Conservation (phyloP, 2,797 vertebrate genomes). For the Staurois parvus region DNA sequence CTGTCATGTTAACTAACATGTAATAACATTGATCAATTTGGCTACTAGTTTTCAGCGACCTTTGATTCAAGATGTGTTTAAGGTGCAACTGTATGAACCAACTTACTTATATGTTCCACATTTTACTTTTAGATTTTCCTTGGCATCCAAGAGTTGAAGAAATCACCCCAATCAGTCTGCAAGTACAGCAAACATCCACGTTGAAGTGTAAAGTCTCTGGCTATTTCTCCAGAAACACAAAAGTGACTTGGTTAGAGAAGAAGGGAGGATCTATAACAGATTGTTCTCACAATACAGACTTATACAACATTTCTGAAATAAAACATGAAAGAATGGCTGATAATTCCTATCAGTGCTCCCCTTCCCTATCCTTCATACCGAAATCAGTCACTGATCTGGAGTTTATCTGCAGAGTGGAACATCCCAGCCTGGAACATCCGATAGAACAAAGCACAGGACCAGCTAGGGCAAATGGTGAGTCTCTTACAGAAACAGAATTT, state of each 20-base stretch:
- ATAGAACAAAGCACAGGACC: slow-evolving; percentile 6
- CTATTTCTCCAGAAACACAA: background rate
- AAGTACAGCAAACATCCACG: background rate
- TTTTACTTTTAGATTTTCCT: slow-evolving; percentile 12
- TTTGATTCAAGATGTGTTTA: too few relatives aligned
- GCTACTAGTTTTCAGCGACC: too few relatives aligned
- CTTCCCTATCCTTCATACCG: background rate
- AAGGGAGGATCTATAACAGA: background rate
- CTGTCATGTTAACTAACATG: too few relatives aligned
- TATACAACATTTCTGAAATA: background rate
- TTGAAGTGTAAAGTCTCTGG: background rate
- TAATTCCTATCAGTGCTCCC: slow-evolving; percentile 1
- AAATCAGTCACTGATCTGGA: background rate
- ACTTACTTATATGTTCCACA: too few relatives aligned
- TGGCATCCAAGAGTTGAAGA: slow-evolving; percentile 24
- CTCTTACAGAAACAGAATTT: too few relatives aligned
- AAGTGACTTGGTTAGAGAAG: slow-evolving; percentile 23
- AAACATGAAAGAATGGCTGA: background rate
- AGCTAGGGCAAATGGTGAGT: background rate
- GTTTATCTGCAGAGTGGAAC: slow-evolving; percentile 32
- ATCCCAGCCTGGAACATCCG: slow-evolving; percentile 30
- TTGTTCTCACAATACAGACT: background rate
- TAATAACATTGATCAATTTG: too few relatives aligned
- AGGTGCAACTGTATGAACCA: too few relatives aligned
- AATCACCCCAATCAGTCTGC: background rate